Evolutionary conservation across 2,888 invertebrate genomes (phyloP).

Genomic region (Oligia fasciuncula): DNA sequence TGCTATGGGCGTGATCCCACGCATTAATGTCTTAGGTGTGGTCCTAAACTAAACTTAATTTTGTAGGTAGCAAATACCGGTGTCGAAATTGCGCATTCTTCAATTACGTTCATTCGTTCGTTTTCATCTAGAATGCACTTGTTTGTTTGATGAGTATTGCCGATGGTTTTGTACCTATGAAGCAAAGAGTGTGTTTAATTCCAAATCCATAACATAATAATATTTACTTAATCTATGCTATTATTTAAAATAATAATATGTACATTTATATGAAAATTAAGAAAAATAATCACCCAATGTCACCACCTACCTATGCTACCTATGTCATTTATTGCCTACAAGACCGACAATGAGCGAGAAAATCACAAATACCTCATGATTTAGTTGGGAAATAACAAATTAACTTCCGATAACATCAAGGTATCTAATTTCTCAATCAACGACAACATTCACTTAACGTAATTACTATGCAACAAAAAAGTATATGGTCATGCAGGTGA

Average conservation of each 20-base stretch:
- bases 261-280: too few species aligned
- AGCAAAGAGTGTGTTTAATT: too few species aligned
- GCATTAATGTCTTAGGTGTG: conserved; percentile 67
- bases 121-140: background rate
- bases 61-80: conserved; percentile 57
- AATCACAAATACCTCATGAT: background rate
- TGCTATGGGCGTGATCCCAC: conserved; percentile 73
- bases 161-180: too few species aligned
- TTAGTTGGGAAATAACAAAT: background rate
- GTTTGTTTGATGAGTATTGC: background rate
- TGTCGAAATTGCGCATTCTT: conserved; percentile 43
- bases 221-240: too few species aligned
- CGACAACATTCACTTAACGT: conserved; percentile 28
- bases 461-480: conserved; percentile 42
- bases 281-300: too few species aligned
- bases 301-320: too few species aligned
- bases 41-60: conserved; percentile 60
- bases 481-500: conserved; percentile 70
- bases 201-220: too few species aligned
- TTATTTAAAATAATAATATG: too few species aligned
- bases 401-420: background rate
- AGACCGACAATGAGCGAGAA: background rate
- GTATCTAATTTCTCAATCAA: conserved; percentile 36
- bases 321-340: too few species aligned
- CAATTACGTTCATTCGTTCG: background rate